phyloP scores from a whole-genome alignment of 2,888 invertebrate species.

The Eupithecia abbreviata region DNA sequence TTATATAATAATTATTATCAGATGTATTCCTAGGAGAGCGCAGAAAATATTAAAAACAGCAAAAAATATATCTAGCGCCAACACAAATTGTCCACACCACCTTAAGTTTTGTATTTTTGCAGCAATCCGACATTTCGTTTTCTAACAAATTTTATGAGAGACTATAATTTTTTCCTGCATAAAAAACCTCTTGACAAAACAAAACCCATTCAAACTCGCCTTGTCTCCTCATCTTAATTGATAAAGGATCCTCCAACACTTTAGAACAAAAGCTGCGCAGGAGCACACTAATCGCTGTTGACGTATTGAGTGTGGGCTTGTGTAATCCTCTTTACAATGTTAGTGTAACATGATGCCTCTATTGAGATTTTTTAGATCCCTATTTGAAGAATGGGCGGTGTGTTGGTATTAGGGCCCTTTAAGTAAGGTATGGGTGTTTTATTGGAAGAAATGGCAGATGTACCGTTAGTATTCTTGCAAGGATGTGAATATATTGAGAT shows the following conservation, averaged over 20 bases:
- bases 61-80: too few species aligned
- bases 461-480: neutral
- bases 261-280: constrained; percentile 39
- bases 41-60: too few species aligned
- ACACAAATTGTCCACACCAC: too few species aligned
- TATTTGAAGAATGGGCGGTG: constrained; percentile 38
- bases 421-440: constrained; percentile 14
- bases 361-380: constrained; percentile 35
- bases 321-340: constrained; percentile 37
- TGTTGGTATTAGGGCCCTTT: constrained; percentile 35
- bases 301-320: constrained; percentile 40
- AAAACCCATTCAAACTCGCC: constrained; percentile 7
- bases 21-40: too few species aligned
- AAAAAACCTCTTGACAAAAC: neutral
- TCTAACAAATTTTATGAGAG: neutral
- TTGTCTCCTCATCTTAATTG: constrained; percentile 15
- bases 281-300: constrained; percentile 34
- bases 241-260: constrained; percentile 30
- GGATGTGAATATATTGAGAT: neutral
- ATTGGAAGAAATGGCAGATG: constrained; percentile 25
- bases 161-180: neutral
- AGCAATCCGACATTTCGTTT: neutral
- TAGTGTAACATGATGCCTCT: constrained; percentile 40
- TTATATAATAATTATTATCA: too few species aligned
- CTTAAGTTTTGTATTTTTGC: neutral